These are phyloP conservation scores for Rotaria macrura DNA, from an alignment of 2,888 invertebrate genomes.

Conservation along the genomic window DNA sequence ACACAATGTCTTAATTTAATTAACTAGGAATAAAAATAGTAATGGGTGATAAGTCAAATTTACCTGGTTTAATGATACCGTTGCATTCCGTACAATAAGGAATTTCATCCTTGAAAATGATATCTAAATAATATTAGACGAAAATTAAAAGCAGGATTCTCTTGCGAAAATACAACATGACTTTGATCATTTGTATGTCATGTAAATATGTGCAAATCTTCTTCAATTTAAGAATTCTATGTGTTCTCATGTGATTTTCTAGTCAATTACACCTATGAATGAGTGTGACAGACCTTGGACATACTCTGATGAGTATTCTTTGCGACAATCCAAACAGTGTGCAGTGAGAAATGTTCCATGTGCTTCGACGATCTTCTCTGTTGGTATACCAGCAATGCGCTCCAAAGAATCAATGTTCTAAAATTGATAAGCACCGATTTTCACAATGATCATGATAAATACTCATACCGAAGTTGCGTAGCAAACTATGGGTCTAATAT, in stretches of 20 bases:
- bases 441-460: too few relatives aligned
- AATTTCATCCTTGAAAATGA: slow-evolving; percentile 63
- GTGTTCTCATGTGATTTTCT: too few relatives aligned
- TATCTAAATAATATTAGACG: slow-evolving; percentile 55
- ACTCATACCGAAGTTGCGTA: too few relatives aligned
- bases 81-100: slow-evolving; percentile 66
- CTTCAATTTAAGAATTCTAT: too few relatives aligned
- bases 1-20: slow-evolving; percentile 64
- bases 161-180: too few relatives aligned
- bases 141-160: too few relatives aligned
- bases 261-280: too few relatives aligned
- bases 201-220: too few relatives aligned
- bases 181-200: too few relatives aligned
- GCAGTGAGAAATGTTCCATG: slow-evolving; percentile 83
- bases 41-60: too few relatives aligned
- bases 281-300: slow-evolving; percentile 61
- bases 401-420: slow-evolving; percentile 91
- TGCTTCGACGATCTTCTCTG: slow-evolving; percentile 77
- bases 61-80: slow-evolving; percentile 70
- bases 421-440: slow-evolving; percentile 10
- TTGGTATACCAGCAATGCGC: slow-evolving; percentile 68
- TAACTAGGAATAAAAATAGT: too few relatives aligned
- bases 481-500: too few relatives aligned
- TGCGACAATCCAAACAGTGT: slow-evolving; percentile 66
- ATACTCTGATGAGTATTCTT: slow-evolving; percentile 66